Evolutionary conservation across 2,797 vertebrate genomes (phyloP).

Genomic region (Gephyroberyx darwinii): DNA sequence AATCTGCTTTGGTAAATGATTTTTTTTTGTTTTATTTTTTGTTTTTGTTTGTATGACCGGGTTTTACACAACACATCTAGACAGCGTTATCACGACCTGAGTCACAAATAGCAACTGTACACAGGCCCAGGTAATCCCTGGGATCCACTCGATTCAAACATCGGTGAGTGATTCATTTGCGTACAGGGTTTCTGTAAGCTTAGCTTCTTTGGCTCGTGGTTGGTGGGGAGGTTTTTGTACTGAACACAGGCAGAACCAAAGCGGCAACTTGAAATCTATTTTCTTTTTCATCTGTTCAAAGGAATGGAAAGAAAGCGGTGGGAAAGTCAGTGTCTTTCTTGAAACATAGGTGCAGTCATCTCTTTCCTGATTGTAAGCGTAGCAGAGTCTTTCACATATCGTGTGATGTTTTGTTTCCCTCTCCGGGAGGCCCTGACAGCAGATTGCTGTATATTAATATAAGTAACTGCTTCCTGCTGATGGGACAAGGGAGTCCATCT

Average conservation of each 20-base stretch:
- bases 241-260: conserved; percentile 74
- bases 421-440: conserved; percentile 54
- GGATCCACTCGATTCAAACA: conserved; percentile 58
- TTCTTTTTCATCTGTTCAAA: conserved; percentile 35
- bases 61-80: conserved; percentile 28
- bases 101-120: conserved; percentile 39
- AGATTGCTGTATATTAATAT: conserved; percentile 56
- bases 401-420: conserved; percentile 55
- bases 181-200: conserved; percentile 35
- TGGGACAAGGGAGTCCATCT: conserved; percentile 47
- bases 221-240: conserved; percentile 50
- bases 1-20: conserved; percentile 50
- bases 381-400: conserved; percentile 66
- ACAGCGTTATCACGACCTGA: conserved; percentile 27
- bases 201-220: conserved; percentile 37
- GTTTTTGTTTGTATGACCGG: conserved; percentile 36
- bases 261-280: conserved; percentile 70
- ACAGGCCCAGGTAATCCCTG: conserved; percentile 39
- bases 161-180: conserved; percentile 66
- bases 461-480: conserved; percentile 55
- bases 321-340: conserved; percentile 61
- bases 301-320: conserved; percentile 54
- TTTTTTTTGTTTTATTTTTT: conserved; percentile 19
- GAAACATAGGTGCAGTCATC: conserved; percentile 63
- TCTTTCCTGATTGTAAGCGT: conserved; percentile 51